These are phyloP conservation scores for Peromyscus californicus DNA, from an alignment of 2,113 vertebrate genomes.

Conservation along the genomic window DNA sequence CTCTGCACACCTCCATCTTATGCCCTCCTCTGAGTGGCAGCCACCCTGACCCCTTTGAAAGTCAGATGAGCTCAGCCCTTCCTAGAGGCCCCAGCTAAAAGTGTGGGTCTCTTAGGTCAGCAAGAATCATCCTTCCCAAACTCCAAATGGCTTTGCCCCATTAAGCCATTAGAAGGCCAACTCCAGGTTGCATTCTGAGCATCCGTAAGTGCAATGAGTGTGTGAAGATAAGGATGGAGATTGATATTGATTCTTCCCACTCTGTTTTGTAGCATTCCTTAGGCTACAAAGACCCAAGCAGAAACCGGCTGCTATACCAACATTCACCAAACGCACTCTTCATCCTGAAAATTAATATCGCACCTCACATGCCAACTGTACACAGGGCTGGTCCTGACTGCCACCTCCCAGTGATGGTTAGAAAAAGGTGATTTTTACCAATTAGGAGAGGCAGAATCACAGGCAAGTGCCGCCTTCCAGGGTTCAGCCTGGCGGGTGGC, in stretches of 20 bases:
- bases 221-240: background rate
- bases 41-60: conserved; percentile 57
- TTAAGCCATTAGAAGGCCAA: conserved; percentile 66
- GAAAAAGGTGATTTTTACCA: background rate
- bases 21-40: conserved; percentile 36
- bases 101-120: conserved; percentile 59
- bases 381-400: background rate
- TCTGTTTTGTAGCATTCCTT: conserved; percentile 24
- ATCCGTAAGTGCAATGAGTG: conserved; percentile 58
- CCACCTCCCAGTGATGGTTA: background rate
- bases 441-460: background rate
- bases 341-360: conserved; percentile 26
- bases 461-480: background rate
- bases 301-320: background rate
- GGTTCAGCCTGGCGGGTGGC: background rate
- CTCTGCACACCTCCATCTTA: background rate
- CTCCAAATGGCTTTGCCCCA: conserved; percentile 44
- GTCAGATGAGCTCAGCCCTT: conserved; percentile 56
- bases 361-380: background rate
- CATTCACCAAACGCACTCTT: background rate
- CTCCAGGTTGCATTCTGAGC: conserved; percentile 44
- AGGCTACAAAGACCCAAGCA: conserved; percentile 15
- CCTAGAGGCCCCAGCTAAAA: conserved; percentile 56
- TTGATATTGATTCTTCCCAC: conserved; percentile 62
- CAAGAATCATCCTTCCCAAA: conserved; percentile 55